Conservation (phyloP, 1,140 invertebrate species). For the Calephelis nemesis region DNA sequence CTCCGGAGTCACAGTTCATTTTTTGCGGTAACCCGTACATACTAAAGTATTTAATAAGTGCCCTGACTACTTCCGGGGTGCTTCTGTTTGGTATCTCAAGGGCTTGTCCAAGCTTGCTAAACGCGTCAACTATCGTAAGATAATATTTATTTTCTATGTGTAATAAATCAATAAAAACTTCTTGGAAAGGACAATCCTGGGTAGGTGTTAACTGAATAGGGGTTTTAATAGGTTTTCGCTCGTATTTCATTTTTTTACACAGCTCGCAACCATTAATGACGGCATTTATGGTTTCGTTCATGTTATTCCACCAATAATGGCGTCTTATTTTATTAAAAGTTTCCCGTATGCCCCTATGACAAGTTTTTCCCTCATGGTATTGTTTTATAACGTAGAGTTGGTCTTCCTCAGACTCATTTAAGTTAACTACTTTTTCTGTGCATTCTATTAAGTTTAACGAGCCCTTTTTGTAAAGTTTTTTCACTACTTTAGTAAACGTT, state of each 20-base stretch:
- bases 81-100: slow-evolving; percentile 28
- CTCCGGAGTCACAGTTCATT: too few species aligned
- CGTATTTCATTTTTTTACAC: slow-evolving; percentile 33
- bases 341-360: slow-evolving; percentile 21
- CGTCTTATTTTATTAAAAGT: slow-evolving; percentile 2
- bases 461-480: neutral
- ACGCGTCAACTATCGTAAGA: neutral
- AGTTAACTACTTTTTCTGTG: neutral
- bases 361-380: slow-evolving; percentile 36
- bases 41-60: neutral
- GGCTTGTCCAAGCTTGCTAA: slow-evolving; percentile 34
- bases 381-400: slow-evolving; percentile 27
- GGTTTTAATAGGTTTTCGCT: slow-evolving; percentile 30
- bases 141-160: too few species aligned
- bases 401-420: slow-evolving; percentile 9
- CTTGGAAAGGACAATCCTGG: neutral
- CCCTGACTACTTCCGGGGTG: slow-evolving; percentile 29
- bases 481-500: neutral
- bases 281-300: slow-evolving; percentile 29
- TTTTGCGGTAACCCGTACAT: too few species aligned
- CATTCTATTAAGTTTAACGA: neutral
- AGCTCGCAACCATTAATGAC: slow-evolving; percentile 28
- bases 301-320: slow-evolving; percentile 30
- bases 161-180: too few species aligned
- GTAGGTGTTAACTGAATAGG: slow-evolving; percentile 26